These are phyloP conservation scores for Clarias laeviceps DNA, from an alignment of 2,797 vertebrate species.

Conservation along the genomic window DNA sequence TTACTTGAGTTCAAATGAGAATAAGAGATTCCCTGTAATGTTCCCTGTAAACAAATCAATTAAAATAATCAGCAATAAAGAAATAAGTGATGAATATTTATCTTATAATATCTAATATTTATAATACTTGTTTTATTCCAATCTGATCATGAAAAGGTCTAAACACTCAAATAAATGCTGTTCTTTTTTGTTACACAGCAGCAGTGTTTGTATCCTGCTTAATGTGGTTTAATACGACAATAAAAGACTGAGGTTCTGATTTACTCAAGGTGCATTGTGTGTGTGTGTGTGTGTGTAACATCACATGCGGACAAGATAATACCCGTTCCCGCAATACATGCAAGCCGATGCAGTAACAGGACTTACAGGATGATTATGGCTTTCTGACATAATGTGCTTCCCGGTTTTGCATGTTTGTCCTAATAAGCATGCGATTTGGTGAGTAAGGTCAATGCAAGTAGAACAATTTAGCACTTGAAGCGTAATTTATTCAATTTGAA, in stretches of 20 bases:
- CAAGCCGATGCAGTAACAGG: background rate
- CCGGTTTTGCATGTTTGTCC: background rate
- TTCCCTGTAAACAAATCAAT: background rate
- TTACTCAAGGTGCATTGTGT: too few relatives aligned
- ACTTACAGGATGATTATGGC: background rate
- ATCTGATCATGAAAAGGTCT: background rate
- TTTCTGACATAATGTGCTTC: background rate
- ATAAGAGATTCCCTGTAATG: background rate
- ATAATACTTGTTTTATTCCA: background rate
- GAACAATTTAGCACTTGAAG: background rate
- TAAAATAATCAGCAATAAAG: background rate
- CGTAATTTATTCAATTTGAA: background rate
- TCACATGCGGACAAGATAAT: background rate
- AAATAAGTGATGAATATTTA: too few relatives aligned
- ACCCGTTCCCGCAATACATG: background rate
- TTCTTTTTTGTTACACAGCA: background rate
- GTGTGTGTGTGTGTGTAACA: background rate
- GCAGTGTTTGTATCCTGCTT: background rate
- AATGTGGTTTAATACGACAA: background rate
- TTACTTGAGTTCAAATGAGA: background rate
- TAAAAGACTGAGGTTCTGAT: background rate
- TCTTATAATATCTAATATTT: background rate
- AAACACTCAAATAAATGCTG: background rate
- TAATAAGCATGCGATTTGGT: background rate
- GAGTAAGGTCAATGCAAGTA: background rate